Evolutionary conservation across 2,888 invertebrate species (phyloP).

Genomic region (Microctonus hyperodae): DNA sequence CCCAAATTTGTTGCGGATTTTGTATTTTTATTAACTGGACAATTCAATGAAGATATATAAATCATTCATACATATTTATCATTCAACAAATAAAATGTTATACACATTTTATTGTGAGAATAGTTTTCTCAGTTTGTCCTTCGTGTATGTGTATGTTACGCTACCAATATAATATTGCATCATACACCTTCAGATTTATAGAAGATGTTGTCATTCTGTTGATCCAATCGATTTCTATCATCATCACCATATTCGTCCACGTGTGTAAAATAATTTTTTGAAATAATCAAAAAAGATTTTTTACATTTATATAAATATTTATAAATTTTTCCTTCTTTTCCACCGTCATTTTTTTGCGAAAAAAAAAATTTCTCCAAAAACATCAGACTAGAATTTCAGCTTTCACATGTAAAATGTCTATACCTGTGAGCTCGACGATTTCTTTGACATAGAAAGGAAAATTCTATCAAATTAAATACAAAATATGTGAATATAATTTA

Average conservation of each 20-base stretch:
- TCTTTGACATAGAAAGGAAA: slow-evolving; percentile 59
- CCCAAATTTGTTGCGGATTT: neutral
- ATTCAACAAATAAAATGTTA: slow-evolving; percentile 30
- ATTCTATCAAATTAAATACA: slow-evolving; percentile 37
- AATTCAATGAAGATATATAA: neutral
- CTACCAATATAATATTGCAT: slow-evolving; percentile 38
- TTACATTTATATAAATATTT: neutral
- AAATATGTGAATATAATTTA: neutral
- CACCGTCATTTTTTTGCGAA: neutral
- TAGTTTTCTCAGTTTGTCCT: slow-evolving; percentile 40
- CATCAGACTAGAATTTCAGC: slow-evolving; percentile 40
- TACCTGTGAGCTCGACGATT: too few relatives aligned
- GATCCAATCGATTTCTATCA: neutral
- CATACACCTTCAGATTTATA: slow-evolving; percentile 21
- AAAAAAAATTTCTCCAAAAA: neutral
- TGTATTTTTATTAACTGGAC: slow-evolving; percentile 17
- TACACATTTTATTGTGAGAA: slow-evolving; percentile 28
- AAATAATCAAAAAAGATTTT: neutral
- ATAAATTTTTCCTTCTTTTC: neutral
- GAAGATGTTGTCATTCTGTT: slow-evolving; percentile 11
- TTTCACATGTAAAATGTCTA: too few relatives aligned
- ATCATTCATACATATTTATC: neutral
- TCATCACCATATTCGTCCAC: slow-evolving; percentile 7
- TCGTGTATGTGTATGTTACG: slow-evolving; percentile 41
- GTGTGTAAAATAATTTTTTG: neutral